phyloP scores from a whole-genome alignment of 2,888 invertebrate species.

The Orthosia cruda region DNA sequence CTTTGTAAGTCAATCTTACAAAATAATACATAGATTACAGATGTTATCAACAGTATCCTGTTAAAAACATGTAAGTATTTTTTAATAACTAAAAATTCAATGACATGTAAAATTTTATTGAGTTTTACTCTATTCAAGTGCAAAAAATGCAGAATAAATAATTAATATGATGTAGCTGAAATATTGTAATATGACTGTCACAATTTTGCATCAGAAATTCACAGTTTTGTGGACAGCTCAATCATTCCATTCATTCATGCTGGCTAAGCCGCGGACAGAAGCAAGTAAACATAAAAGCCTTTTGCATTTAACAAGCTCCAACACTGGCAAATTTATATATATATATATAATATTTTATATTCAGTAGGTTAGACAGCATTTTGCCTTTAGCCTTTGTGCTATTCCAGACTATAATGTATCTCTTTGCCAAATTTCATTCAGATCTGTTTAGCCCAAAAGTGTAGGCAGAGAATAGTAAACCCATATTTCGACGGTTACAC shows the following conservation, averaged over 20 bases:
- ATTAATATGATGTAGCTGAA: neutral
- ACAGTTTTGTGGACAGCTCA: neutral
- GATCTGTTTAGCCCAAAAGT: too few species aligned
- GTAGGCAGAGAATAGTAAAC: too few species aligned
- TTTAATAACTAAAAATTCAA: neutral
- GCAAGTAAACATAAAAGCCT: neutral
- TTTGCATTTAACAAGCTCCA: neutral
- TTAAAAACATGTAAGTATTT: neutral
- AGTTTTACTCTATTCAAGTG: neutral
- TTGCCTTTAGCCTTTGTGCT: too few species aligned
- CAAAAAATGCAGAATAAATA: slow-evolving; percentile 1
- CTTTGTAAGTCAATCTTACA: neutral
- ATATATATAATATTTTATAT: too few species aligned
- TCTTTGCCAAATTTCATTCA: too few species aligned
- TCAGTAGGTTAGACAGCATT: too few species aligned
- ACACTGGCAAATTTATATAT: too few species aligned
- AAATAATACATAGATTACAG: neutral
- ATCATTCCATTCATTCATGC: neutral
- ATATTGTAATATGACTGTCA: slow-evolving; percentile 5
- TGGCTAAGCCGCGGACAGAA: too few species aligned
- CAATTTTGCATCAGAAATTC: slow-evolving; percentile 5
- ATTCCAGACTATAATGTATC: too few species aligned
- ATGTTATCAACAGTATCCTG: neutral
- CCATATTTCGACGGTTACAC: too few species aligned
- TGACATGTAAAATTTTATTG: neutral